Base-by-base conservation (phyloP, 2,888 invertebrate genomes). In the Chrysolina haemoptera region DNA sequence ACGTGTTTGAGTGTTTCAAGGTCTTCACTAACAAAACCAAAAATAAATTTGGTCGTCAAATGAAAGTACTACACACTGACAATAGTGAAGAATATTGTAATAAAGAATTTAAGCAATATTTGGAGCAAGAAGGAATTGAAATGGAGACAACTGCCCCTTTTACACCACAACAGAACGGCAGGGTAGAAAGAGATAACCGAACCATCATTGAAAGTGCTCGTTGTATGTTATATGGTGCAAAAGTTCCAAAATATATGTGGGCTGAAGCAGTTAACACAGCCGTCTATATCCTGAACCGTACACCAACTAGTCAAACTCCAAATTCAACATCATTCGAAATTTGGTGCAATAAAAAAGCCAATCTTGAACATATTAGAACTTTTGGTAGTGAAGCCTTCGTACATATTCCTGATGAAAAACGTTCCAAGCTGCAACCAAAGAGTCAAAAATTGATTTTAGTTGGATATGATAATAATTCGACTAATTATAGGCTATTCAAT, bases 1-100 rank as follows among this genome's bases (percentile, higher is more conserved):
- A 79, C 62, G 75, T 71, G 1, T 66, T 76, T 16, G 66, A 55
- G 40, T 70, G 69, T 65, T 77, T 79, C 53, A 53, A 73, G 27
- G 41, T 14, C 6, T 78, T 55, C 67, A 20, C 62, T 41, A 67
- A 65, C 12, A 50, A 66, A 59, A 53, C 76, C 1, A 73, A 77
- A 68, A 77, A 65, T 40, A 75, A 75, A 67, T 76, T 72, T 43
- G 73, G 68, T 14, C 40, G 66, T n/a, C 46, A 65, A 70, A 53
- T 77, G 1, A 71, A 76, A 59, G n/a, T 69, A 12, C 67, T 76
- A 12, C 73, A 72, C n/a, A 18, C 22, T 8, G 71, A 74, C 35
- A 71, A 74, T 53, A 55, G 71, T 2, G 50, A 14, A 43, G 68
- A 75, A 48, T 75, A 71, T 59, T 22, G 35, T 12, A 75, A 68